Evolutionary conservation across 2,888 invertebrate genomes (phyloP).

Genomic region (Panopea generosa): DNA sequence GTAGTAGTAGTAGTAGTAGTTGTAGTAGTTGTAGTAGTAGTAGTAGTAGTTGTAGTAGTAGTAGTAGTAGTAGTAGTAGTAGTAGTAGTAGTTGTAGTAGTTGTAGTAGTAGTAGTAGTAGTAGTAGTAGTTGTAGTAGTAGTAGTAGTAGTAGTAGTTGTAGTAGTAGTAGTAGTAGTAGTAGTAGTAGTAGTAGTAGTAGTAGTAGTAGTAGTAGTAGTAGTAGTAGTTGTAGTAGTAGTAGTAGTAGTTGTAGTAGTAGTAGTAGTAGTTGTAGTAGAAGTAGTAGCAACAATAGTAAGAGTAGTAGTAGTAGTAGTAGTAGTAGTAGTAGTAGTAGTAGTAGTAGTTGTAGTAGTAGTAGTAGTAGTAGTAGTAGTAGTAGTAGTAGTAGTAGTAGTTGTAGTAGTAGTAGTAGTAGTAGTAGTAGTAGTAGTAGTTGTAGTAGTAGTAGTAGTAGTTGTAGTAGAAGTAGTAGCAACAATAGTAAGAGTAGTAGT

Average conservation of each 20-base stretch:
- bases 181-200: constrained; percentile 3
- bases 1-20: constrained; percentile 1
- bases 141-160: constrained; percentile 1
- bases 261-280: not conserved
- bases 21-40: not conserved
- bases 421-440: not conserved
- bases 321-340: not conserved
- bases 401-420: not conserved
- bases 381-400: constrained; percentile 3
- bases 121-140: constrained; percentile 1
- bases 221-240: constrained; percentile 1
- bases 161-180: constrained; percentile 1
- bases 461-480: constrained; percentile 8
- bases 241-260: constrained; percentile 1
- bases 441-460: constrained; percentile 13
- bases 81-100: too few species aligned
- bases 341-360: constrained; percentile 1
- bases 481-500: too few species aligned
- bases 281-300: too few species aligned
- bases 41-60: not conserved
- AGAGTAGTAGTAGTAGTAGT: too few species aligned
- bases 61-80: not conserved
- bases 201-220: constrained; percentile 2
- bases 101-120: constrained; percentile 1
- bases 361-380: constrained; percentile 3